Percentiles rank a stretch among this genome's conserved stretches.
Conservation (phyloP, 2,113 vertebrate genomes). For the Gobius niger region DNA sequence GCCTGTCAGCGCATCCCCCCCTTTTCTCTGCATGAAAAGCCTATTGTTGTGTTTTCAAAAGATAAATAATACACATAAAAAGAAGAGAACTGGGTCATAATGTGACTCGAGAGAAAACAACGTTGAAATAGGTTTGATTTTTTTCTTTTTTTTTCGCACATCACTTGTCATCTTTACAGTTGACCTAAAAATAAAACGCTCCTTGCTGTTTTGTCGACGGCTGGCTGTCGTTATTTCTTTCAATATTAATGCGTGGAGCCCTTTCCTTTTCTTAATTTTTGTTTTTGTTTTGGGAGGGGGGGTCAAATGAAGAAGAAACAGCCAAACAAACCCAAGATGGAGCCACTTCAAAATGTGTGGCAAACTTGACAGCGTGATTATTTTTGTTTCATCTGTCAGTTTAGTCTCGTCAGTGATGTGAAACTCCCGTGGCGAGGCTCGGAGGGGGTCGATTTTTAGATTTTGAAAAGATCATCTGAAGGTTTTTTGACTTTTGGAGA, state of each 20-base stretch:
- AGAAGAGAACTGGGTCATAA: slow-evolving; percentile 66
- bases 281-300: background rate
- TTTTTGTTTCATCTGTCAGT: slow-evolving; percentile 32
- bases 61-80: slow-evolving; percentile 55
- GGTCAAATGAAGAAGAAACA: slow-evolving; percentile 62
- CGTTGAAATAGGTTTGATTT: slow-evolving; percentile 37
- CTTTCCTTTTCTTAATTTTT: slow-evolving; percentile 43
- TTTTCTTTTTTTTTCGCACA: slow-evolving; percentile 22
- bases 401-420: slow-evolving; percentile 13
- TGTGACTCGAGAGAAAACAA: slow-evolving; percentile 58
- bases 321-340: slow-evolving; percentile 47
- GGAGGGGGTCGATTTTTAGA: slow-evolving; percentile 14
- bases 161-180: slow-evolving; percentile 62
- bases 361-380: slow-evolving; percentile 17
- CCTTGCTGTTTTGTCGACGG: slow-evolving; percentile 43
- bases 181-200: slow-evolving; percentile 61
- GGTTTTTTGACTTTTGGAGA: background rate
- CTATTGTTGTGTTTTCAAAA: slow-evolving; percentile 36
- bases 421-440: slow-evolving; percentile 11
- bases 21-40: slow-evolving; percentile 37
- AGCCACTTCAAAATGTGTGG: slow-evolving; percentile 31
- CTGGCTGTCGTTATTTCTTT: slow-evolving; percentile 53
- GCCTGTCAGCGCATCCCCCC: slow-evolving; percentile 18
- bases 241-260: slow-evolving; percentile 59
- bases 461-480: slow-evolving; percentile 7